These are phyloP conservation scores for Pica pica DNA, from an alignment of 2,113 vertebrate species.

Conservation along the genomic window DNA sequence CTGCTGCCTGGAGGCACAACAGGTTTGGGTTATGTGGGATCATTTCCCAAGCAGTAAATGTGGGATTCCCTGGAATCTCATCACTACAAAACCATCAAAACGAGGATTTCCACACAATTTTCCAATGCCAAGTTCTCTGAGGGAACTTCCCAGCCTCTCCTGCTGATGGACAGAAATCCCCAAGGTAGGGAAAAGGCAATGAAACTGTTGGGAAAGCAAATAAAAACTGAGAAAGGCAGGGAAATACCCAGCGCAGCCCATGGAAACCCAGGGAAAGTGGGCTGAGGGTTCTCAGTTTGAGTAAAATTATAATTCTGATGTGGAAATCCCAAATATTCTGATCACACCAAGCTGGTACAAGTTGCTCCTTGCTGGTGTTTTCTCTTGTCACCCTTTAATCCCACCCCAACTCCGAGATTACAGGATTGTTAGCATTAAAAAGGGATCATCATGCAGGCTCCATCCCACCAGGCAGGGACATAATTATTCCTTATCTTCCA, in stretches of 20 bases:
- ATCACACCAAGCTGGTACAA: background rate
- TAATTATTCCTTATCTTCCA: conserved; percentile 80
- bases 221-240: background rate
- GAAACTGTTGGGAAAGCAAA: background rate
- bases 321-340: background rate
- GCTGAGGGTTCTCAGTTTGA: background rate
- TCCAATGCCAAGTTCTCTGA: rapidly evolving
- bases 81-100: background rate
- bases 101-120: background rate
- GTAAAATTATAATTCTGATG: background rate
- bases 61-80: background rate
- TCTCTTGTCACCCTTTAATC: conserved; percentile 51
- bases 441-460: conserved; percentile 40
- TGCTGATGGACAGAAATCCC: rapidly evolving
- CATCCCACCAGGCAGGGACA: conserved; percentile 59
- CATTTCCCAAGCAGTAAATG: rapidly evolving
- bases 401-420: conserved; percentile 62
- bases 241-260: background rate
- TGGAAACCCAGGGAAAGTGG: background rate
- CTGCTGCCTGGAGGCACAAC: rapidly evolving
- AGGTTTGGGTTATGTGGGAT: rapidly evolving
- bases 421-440: conserved; percentile 65
- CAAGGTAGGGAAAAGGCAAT: rapidly evolving
- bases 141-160: background rate
- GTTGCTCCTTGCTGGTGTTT: background rate